These are phyloP conservation scores for Acanthococcus lagerstroemiae DNA, from an alignment of 2,888 invertebrate genomes.

Conservation along the genomic window DNA sequence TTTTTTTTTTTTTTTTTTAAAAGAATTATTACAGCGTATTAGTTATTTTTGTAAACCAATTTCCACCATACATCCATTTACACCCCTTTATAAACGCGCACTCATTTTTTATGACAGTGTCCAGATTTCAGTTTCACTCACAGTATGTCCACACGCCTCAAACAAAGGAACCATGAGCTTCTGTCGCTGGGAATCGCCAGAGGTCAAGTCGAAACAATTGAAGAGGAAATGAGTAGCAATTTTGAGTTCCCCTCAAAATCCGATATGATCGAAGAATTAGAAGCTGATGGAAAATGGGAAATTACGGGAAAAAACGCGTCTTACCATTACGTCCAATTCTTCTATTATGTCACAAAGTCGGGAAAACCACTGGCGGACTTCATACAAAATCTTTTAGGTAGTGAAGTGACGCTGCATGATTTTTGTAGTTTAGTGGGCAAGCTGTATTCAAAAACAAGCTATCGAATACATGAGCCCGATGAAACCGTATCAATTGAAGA, in stretches of 20 bases:
- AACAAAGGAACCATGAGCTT: not conserved
- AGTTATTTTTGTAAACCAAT: no score
- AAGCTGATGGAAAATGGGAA: not conserved
- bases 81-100: no score
- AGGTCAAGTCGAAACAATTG: not conserved
- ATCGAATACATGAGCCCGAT: not conserved
- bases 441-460: not conserved
- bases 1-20: no score
- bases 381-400: not conserved
- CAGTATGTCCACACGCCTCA: no score
- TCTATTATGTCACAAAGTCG: not conserved
- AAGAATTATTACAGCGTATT: no score
- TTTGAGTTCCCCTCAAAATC: not conserved
- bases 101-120: no score
- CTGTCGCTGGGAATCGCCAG: not conserved
- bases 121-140: no score
- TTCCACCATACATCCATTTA: no score
- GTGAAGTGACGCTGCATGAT: not conserved
- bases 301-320: not conserved
- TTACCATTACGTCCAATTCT: not conserved
- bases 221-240: not conserved
- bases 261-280: not conserved
- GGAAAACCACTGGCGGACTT: not conserved
- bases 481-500: not conserved
- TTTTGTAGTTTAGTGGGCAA: not conserved